phyloP scores from a whole-genome alignment of 2,888 invertebrate species.

The Sinodicranocentrus sp. region DNA sequence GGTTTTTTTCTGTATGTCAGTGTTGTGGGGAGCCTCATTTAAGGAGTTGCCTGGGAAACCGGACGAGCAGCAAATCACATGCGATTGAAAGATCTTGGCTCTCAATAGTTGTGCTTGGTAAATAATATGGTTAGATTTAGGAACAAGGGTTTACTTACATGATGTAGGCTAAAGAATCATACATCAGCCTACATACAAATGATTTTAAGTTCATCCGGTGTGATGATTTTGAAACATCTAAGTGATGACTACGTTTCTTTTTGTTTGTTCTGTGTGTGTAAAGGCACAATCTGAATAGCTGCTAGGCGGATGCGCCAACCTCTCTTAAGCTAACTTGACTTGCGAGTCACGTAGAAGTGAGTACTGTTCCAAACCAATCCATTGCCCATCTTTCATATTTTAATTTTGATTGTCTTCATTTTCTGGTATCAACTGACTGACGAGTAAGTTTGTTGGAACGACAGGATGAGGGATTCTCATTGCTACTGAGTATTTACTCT shows the following conservation, averaged over 20 bases:
- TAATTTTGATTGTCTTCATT: conserved; percentile 61
- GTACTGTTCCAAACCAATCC: conserved; percentile 76
- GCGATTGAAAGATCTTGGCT: conserved; percentile 74
- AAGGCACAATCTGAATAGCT: conserved; percentile 77
- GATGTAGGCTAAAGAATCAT: too few species aligned
- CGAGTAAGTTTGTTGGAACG: conserved; percentile 64
- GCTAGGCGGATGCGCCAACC: conserved; percentile 76
- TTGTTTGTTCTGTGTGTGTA: conserved; percentile 77
- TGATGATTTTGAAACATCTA: too few species aligned
- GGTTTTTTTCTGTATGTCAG: conserved; percentile 77
- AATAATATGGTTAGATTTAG: conserved; percentile 72
- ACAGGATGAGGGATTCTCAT: conserved; percentile 53
- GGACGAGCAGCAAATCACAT: conserved; percentile 69
- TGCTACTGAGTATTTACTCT: conserved; percentile 51
- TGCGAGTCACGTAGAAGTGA: conserved; percentile 77
- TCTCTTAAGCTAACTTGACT: conserved; percentile 76
- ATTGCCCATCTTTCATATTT: conserved; percentile 70
- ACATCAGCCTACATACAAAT: too few species aligned
- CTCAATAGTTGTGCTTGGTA: conserved; percentile 76
- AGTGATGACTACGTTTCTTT: conserved; percentile 77
- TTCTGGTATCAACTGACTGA: conserved; percentile 49
- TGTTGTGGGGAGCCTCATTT: conserved; percentile 76
- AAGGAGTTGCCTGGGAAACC: conserved; percentile 75
- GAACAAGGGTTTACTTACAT: too few species aligned
- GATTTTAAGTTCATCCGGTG: too few species aligned